Percentiles rank a stretch among this genome's conserved stretches.
phyloP scores from a whole-genome alignment of 1,140 invertebrate species.

The Agrypnia vestita region DNA sequence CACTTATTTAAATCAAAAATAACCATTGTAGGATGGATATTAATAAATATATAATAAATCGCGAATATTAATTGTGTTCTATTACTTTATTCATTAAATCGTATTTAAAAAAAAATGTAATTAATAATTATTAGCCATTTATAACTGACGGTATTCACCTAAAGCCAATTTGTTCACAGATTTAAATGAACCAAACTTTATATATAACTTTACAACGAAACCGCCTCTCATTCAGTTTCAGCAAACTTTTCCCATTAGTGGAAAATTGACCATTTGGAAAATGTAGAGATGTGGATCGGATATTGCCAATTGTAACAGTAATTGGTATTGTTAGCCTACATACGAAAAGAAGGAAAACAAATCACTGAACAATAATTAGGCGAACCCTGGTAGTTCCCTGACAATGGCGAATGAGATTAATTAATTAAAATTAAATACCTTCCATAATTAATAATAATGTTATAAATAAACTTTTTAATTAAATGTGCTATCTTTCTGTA shows the following conservation, averaged over 20 bases:
- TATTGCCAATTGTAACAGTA: conserved; percentile 21
- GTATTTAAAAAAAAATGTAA: too few species aligned
- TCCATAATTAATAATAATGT: too few species aligned
- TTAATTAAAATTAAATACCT: too few species aligned
- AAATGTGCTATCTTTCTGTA: too few species aligned
- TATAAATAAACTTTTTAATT: too few species aligned
- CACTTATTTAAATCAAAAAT: too few species aligned
- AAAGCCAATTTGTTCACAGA: conserved; percentile 5
- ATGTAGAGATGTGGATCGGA: conserved; percentile 4
- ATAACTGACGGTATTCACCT: background rate
- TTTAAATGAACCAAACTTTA: conserved; percentile 9
- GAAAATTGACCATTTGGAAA: conserved; percentile 14
- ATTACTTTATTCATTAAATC: too few species aligned
- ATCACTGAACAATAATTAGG: background rate
- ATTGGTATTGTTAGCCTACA: conserved; percentile 4
- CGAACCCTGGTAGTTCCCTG: too few species aligned
- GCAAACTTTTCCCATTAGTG: conserved; percentile 13
- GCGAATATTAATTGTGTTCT: too few species aligned
- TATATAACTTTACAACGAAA: conserved; percentile 1
- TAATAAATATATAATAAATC: too few species aligned
- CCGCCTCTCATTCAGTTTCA: background rate
- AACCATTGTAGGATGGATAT: too few species aligned
- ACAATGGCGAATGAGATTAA: background rate
- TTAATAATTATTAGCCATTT: too few species aligned
- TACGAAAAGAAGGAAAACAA: background rate